Evolutionary conservation across 2,888 invertebrate species (phyloP).

Genomic region (Caenorhabditis sp.): DNA sequence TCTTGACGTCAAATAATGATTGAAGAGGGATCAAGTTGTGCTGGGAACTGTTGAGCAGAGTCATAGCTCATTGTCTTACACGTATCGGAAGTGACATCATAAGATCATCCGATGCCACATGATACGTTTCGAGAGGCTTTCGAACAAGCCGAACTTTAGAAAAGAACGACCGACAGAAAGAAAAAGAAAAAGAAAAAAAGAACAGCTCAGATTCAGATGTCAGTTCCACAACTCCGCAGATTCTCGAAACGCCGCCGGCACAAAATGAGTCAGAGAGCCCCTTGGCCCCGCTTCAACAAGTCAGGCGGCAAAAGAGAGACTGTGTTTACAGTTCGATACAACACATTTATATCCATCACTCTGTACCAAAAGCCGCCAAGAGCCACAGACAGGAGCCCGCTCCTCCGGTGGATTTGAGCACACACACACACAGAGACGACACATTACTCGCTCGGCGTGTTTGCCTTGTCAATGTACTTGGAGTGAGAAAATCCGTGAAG

Average conservation of each 20-base stretch:
- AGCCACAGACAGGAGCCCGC: not conserved
- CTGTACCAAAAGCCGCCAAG: conserved; percentile 6
- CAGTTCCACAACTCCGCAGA: not conserved
- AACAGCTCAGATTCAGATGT: not conserved
- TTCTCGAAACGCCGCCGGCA: not conserved
- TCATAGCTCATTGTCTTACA: not conserved
- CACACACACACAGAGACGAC: conserved; percentile 1
- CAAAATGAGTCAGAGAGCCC: not conserved
- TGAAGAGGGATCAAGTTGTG: not conserved
- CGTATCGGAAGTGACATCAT: not conserved
- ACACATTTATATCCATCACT: not conserved
- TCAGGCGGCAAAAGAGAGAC: not conserved
- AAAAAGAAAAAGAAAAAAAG: not conserved
- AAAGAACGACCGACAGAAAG: not conserved
- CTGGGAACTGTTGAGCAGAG: not conserved
- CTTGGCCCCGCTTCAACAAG: too few relatives aligned
- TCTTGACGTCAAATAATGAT: not conserved
- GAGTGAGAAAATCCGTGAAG: conserved; percentile 26
- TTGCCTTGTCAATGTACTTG: conserved; percentile 44
- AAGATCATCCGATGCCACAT: not conserved
- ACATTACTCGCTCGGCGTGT: conserved; percentile 12
- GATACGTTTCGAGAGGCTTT: not conserved
- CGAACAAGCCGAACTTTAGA: too few relatives aligned
- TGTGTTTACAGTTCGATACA: conserved; percentile 9
- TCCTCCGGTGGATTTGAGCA: not conserved